phyloP scores from a whole-genome alignment of 2,888 invertebrate species.

The Bimastos eiseni region DNA sequence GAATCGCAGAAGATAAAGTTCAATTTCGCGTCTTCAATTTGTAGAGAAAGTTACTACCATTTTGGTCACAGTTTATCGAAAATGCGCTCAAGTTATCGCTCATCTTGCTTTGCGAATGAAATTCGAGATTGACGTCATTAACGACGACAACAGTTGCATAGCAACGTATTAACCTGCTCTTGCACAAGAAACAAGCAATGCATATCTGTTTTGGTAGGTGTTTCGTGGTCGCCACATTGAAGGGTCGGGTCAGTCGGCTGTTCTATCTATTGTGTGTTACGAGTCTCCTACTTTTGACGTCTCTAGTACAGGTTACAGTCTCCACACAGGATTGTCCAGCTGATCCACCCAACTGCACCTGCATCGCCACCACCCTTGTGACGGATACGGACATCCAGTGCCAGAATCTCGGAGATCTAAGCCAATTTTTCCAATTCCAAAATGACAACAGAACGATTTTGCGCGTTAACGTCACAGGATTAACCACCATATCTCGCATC shows the following conservation, averaged over 20 bases:
- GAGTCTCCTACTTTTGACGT: not conserved
- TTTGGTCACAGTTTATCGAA: not conserved
- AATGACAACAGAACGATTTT: not conserved
- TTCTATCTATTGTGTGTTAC: not conserved
- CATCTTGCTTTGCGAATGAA: not conserved
- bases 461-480: not conserved
- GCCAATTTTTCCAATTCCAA: not conserved
- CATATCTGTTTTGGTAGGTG: not conserved
- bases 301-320: not conserved
- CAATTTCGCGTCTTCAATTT: not conserved
- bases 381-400: not conserved
- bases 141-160: not conserved
- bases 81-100: not conserved
- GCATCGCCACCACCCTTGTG: not conserved
- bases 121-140: not conserved
- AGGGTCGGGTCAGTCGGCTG: not conserved
- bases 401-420: not conserved
- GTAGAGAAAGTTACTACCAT: not conserved
- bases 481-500: not conserved
- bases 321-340: not conserved
- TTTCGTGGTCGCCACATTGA: not conserved
- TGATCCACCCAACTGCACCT: conserved; percentile 16
- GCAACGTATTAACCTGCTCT: not conserved
- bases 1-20: not conserved
- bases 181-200: conserved; percentile 4